A percentile compares a stretch with the other conserved stretches of the same genome.
Evolutionary conservation across 2,888 invertebrate species (phyloP).

Genomic region (Cinara cedri): DNA sequence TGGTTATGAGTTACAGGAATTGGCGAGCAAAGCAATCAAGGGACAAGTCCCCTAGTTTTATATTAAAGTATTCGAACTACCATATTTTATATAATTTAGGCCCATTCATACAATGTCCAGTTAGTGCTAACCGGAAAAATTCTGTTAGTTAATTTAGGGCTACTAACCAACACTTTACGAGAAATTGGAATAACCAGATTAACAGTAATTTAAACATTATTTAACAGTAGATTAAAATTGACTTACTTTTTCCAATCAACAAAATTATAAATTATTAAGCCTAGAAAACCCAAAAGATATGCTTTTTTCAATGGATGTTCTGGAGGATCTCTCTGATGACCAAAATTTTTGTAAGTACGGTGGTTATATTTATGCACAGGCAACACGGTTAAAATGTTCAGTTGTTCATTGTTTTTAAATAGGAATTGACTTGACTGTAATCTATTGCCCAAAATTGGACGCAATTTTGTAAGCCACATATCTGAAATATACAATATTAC

Average conservation of each 20-base stretch:
- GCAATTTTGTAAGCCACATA: constrained; percentile 25
- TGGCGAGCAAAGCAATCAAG: too few relatives aligned
- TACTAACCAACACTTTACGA: too few relatives aligned
- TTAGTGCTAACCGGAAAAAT: too few relatives aligned
- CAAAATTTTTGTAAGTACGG: constrained; percentile 48
- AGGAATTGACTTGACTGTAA: constrained; percentile 24
- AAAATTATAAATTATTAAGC: background rate
- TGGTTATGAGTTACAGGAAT: too few relatives aligned
- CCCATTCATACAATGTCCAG: too few relatives aligned
- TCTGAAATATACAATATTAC: constrained; percentile 21
- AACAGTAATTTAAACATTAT: background rate
- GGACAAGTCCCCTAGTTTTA: too few relatives aligned
- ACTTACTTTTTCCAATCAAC: constrained; percentile 40
- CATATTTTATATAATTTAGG: too few relatives aligned
- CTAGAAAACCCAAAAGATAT: background rate
- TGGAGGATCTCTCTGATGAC: constrained; percentile 38
- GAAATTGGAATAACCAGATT: too few relatives aligned
- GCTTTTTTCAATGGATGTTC: constrained; percentile 40
- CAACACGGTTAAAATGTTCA: constrained; percentile 1
- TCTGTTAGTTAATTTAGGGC: too few relatives aligned
- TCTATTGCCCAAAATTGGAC: constrained; percentile 25
- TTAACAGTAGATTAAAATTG: background rate
- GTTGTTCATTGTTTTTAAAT: constrained; percentile 1
- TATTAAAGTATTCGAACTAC: too few relatives aligned
- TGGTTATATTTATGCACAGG: background rate